These are phyloP conservation scores for Meloidogyne hapla DNA, from an alignment of 1,140 invertebrate species.

Conservation along the genomic window DNA sequence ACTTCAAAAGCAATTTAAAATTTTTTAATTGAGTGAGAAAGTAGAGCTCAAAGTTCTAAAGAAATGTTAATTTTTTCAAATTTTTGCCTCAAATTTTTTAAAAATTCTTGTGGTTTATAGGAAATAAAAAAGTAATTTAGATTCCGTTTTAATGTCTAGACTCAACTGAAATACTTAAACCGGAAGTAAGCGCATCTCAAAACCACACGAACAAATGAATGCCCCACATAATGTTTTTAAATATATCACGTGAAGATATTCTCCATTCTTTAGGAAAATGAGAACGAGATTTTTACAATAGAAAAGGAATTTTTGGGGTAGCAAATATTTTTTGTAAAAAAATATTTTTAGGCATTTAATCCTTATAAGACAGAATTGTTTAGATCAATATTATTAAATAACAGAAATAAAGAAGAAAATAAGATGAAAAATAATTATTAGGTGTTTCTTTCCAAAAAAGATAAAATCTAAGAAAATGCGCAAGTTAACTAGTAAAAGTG, in stretches of 20 bases:
- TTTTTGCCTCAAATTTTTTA: too few species aligned
- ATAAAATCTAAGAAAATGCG: background rate
- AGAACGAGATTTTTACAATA: slow-evolving; percentile 1
- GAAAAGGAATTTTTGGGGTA: background rate
- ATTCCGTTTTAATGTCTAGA: too few species aligned
- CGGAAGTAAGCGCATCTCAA: too few species aligned
- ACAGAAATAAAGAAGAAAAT: background rate
- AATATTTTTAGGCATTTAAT: background rate
- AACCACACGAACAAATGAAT: background rate
- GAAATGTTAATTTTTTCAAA: too few species aligned
- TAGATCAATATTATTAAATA: background rate
- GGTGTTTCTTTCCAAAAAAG: background rate
- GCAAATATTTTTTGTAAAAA: background rate
- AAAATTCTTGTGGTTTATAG: too few species aligned
- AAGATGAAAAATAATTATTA: too few species aligned
- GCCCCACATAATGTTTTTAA: background rate
- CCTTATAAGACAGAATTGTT: background rate
- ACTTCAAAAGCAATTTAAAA: too few species aligned
- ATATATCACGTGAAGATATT: background rate
- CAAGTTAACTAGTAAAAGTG: too few species aligned
- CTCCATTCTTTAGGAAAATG: background rate
- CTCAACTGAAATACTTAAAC: too few species aligned
- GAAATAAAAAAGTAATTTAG: too few species aligned
- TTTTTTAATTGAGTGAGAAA: too few species aligned
- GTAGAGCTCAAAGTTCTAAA: too few species aligned